Conservation (phyloP, 2,888 invertebrate genomes). For the Bombyx huttoni region DNA sequence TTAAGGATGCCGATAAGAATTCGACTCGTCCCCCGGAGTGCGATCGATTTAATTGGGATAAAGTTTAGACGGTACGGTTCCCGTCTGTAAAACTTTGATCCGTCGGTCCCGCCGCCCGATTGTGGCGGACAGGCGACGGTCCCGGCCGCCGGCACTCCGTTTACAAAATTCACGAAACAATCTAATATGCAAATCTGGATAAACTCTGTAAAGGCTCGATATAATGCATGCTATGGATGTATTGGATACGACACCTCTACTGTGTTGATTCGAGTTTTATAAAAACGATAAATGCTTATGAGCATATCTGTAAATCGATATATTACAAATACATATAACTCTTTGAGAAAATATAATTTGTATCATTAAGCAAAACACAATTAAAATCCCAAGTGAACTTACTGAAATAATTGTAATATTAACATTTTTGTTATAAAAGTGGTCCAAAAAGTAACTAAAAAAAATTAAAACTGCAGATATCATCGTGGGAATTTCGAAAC, state of each 20-base stretch:
- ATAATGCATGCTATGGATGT: neutral
- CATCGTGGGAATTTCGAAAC: constrained; percentile 3
- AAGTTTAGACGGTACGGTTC: constrained; percentile 16
- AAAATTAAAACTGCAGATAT: constrained; percentile 1
- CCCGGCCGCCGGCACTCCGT: constrained; percentile 9
- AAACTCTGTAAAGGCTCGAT: constrained; percentile 22
- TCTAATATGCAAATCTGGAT: constrained; percentile 34
- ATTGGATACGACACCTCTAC: neutral
- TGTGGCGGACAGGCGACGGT: constrained; percentile 9
- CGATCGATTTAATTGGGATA: constrained; percentile 24
- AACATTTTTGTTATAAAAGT: too few relatives aligned
- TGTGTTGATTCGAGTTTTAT: neutral
- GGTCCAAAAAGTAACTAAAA: neutral
- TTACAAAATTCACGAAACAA: constrained; percentile 34
- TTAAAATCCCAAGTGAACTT: too few relatives aligned
- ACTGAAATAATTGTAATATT: too few relatives aligned
- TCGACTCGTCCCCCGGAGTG: constrained; percentile 3
- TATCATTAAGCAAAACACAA: too few relatives aligned
- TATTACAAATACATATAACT: too few relatives aligned
- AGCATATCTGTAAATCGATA: neutral
- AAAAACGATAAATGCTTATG: neutral
- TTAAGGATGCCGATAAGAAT: neutral
- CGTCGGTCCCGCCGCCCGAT: constrained; percentile 7
- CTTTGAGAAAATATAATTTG: too few relatives aligned
- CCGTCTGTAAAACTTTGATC: constrained; percentile 17